These are phyloP conservation scores for Bettongia penicillata DNA, from an alignment of 2,113 vertebrate species.

Conservation along the genomic window DNA sequence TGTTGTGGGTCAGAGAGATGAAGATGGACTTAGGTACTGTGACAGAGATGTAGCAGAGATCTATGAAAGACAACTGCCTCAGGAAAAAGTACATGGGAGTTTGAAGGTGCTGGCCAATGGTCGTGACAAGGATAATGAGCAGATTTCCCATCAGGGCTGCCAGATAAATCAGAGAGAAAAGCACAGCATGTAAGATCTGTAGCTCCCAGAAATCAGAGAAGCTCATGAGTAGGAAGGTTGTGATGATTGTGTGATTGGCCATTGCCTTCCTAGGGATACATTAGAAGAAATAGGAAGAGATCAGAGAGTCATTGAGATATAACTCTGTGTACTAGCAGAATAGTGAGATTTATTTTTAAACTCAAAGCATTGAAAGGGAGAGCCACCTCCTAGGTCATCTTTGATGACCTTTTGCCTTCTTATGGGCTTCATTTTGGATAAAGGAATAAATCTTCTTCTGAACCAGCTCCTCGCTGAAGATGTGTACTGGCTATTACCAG, in stretches of 20 bases:
- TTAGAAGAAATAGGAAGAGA: not conserved
- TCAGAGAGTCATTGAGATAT: not conserved
- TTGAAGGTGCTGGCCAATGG: conserved; percentile 26
- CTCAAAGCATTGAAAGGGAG: not conserved
- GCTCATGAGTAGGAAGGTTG: conserved; percentile 44
- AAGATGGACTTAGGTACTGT: no score
- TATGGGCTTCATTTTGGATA: not conserved
- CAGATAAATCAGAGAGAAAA: conserved; percentile 52
- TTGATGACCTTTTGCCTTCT: not conserved
- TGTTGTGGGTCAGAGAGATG: no score
- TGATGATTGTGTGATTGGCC: conserved; percentile 19
- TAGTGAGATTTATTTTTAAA: not conserved
- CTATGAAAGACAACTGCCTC: no score
- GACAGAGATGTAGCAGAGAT: no score
- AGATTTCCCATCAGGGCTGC: conserved; percentile 34
- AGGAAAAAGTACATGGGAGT: conserved; percentile 51
- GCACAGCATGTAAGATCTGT: not conserved
- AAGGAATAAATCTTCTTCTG: not conserved
- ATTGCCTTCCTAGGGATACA: not conserved
- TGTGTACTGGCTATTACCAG: not conserved
- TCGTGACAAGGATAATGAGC: conserved; percentile 31
- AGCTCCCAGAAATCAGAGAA: conserved; percentile 17
- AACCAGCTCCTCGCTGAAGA: not conserved
- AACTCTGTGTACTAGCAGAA: not conserved
- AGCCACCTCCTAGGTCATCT: no score